Evolutionary conservation across 2,888 invertebrate genomes (phyloP), one percentile per base, ranked within the genome.

Genomic region (Priapulus caudatus): DNA sequence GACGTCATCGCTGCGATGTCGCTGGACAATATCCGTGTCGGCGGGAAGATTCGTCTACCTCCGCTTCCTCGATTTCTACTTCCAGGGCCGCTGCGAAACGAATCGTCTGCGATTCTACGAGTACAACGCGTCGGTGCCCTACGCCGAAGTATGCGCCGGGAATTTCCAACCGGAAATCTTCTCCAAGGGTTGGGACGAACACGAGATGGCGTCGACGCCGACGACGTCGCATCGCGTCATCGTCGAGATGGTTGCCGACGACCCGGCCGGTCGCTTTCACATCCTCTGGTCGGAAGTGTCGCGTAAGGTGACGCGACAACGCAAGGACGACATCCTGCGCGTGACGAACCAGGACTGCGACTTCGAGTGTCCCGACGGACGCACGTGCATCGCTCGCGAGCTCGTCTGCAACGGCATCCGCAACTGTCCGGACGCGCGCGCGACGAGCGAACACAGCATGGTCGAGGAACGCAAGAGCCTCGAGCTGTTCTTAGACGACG

Each of bases 371-470:
- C 48, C 47, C 15, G 57, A 50, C 20, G 45, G 47, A 4, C 23
- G n/a, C 4, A 54, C 47, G 2, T 57, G 57, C 52, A 47, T 57
- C 18, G 19, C 52, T 16, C 16, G 45, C 4, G 47, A 49, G 1
- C 48, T 56, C n/a, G 49, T 57, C 10, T 57, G 57, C 48, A 54
- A 57, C 20, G 57, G 57, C 2, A 23, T 56, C 23, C 55, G 55
- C 33, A 54, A 57, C 44, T 57, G 57, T 52, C 57, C 57, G 2
- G 46, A 45, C 18, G 24, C 23, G n/a, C 10, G 33, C 10, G 33
- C 33, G 10, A 33, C 33, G n/a, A 33, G 33, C n/a, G 33, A 10
- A 10, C 10, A 33, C n/a, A n/a, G n/a, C n/a, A n/a, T n/a, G n/a
- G n/a, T n/a, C n/a, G n/a, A n/a, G n/a, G n/a, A n/a, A n/a, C n/a